These are phyloP conservation scores for Trichogramma evanescens DNA, from an alignment of 2,888 invertebrate species.

Conservation along the genomic window DNA sequence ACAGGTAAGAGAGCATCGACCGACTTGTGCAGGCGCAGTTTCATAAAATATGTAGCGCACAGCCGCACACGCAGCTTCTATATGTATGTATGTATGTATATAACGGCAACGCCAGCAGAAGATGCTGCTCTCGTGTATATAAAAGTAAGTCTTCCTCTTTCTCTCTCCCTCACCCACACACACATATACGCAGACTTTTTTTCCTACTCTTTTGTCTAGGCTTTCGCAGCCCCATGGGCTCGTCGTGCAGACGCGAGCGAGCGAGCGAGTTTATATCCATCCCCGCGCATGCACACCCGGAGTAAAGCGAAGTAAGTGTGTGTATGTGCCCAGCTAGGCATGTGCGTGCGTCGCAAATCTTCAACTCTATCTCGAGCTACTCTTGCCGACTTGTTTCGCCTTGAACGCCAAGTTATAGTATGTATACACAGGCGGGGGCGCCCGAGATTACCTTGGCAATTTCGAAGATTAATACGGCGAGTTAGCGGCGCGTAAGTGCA, in stretches of 20 bases:
- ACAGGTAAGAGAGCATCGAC: neutral
- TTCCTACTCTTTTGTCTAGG: no score
- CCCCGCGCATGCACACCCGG: no score
- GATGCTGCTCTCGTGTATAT: neutral
- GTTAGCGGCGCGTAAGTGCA: neutral
- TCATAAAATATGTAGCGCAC: conserved; percentile 10
- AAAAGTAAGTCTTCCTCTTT: neutral
- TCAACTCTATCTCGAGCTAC: neutral
- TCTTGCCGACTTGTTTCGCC: no score
- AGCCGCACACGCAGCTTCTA: neutral
- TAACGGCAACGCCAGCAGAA: no score
- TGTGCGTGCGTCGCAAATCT: conserved; percentile 5
- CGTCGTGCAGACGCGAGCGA: no score
- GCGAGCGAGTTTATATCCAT: no score
- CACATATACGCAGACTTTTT: neutral
- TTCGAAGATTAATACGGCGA: conserved; percentile 10
- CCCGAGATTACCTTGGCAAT: conserved; percentile 4
- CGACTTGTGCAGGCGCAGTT: neutral
- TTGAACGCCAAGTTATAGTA: no score
- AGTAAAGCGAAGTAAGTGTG: no score
- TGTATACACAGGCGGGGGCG: no score
- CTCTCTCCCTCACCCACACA: neutral
- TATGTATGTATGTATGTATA: no score
- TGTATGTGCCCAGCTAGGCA: no score
- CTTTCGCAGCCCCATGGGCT: no score